Conservation (phyloP, 2,797 vertebrate genomes). For the Picus viridis region DNA sequence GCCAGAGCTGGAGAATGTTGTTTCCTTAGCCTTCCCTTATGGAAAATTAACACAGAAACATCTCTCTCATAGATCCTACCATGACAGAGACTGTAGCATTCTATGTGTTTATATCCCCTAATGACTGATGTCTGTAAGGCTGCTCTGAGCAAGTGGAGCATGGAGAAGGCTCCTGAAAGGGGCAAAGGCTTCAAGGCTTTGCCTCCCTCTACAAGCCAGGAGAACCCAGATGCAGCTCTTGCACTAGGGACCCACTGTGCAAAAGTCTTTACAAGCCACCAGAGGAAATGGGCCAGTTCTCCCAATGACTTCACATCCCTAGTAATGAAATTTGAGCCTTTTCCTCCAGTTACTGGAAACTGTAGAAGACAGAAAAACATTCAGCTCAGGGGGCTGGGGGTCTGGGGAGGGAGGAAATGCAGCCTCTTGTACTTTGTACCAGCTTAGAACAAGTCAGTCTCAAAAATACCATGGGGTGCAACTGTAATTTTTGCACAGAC, state of each 20-base stretch:
- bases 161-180: not conserved
- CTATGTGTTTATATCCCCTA: not conserved
- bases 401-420: rapidly evolving
- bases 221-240: not conserved
- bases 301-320: not conserved
- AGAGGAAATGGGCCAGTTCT: not conserved
- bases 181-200: not conserved
- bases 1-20: not conserved
- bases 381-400: not conserved
- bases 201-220: rapidly evolving
- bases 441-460: not conserved
- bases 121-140: not conserved
- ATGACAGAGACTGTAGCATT: not conserved
- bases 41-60: not conserved
- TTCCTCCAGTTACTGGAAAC: not conserved
- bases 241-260: rapidly evolving
- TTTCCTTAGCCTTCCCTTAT: not conserved
- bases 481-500: not conserved
- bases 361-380: not conserved
- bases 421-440: not conserved
- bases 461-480: not conserved
- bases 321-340: not conserved
- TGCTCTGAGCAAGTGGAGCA: not conserved
- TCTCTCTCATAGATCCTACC: not conserved
- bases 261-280: not conserved